A percentile compares a stretch with the other conserved stretches of the same genome.
Conservation (phyloP, 2,113 vertebrate species). For the Piliocolobus tephrosceles region DNA sequence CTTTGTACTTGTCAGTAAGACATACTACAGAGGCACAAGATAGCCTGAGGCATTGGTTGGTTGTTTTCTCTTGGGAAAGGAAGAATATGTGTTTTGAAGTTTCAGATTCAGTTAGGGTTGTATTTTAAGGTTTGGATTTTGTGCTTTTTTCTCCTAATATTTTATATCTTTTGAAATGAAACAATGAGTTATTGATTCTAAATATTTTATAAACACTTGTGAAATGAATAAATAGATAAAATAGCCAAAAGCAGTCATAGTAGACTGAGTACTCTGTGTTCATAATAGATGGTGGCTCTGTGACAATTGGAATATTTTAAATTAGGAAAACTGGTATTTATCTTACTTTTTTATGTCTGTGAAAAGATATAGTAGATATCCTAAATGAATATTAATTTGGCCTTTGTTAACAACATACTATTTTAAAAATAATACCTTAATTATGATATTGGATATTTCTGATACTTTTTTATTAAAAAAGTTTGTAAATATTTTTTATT, state of each 20-base stretch:
- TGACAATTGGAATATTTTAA: neutral
- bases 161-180: slow-evolving; percentile 43
- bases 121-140: slow-evolving; percentile 21
- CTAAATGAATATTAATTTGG: neutral
- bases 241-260: neutral
- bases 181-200: neutral
- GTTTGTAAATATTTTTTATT: neutral
- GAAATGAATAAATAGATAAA: slow-evolving; percentile 43
- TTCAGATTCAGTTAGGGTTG: neutral
- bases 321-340: neutral
- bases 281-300: neutral
- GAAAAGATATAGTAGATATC: neutral
- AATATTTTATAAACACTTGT: neutral
- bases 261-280: neutral
- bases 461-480: neutral
- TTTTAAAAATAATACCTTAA: neutral
- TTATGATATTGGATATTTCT: neutral
- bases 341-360: neutral
- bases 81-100: neutral
- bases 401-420: neutral
- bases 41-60: neutral
- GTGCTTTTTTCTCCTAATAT: neutral
- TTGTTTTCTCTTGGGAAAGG: neutral
- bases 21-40: neutral
- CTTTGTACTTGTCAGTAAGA: slow-evolving; percentile 25